Evolutionary conservation across 2,113 vertebrate genomes (phyloP).

Genomic region (rabbit (Oryctolagus cuniculus)): DNA sequence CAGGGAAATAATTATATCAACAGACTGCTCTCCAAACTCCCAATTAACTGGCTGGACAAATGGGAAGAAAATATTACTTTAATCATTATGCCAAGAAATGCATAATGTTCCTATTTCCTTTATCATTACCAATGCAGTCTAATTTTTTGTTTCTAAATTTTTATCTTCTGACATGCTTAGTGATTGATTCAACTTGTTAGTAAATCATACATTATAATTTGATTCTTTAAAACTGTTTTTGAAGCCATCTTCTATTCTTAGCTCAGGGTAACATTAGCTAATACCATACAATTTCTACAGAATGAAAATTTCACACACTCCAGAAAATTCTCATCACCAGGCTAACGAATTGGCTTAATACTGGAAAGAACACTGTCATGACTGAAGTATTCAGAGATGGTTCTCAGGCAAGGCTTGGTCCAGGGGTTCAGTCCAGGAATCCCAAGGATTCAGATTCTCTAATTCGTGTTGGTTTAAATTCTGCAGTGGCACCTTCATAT

Average conservation of each 20-base stretch:
- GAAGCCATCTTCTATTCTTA: not conserved
- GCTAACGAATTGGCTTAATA: not conserved
- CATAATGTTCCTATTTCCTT: not conserved
- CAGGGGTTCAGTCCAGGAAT: too few relatives aligned
- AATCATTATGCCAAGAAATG: not conserved
- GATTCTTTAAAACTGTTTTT: not conserved
- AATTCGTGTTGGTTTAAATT: not conserved
- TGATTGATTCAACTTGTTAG: not conserved
- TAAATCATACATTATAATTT: not conserved
- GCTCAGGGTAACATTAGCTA: not conserved
- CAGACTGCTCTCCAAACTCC: not conserved
- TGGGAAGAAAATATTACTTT: not conserved
- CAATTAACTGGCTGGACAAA: not conserved
- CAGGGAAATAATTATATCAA: not conserved
- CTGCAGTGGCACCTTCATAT: not conserved
- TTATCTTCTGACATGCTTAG: not conserved
- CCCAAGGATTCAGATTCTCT: not conserved
- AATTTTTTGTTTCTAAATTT: not conserved
- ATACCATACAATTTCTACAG: not conserved
- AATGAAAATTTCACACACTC: not conserved
- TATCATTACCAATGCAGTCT: not conserved
- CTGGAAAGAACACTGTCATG: not conserved
- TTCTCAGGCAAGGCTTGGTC: not conserved
- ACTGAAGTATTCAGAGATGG: not conserved
- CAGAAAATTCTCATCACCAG: not conserved